A percentile compares a stretch with the other conserved stretches of the same genome.
These are phyloP conservation scores for Arnoldichthys spilopterus DNA, from an alignment of 2,797 vertebrate species.

Conservation along the genomic window DNA sequence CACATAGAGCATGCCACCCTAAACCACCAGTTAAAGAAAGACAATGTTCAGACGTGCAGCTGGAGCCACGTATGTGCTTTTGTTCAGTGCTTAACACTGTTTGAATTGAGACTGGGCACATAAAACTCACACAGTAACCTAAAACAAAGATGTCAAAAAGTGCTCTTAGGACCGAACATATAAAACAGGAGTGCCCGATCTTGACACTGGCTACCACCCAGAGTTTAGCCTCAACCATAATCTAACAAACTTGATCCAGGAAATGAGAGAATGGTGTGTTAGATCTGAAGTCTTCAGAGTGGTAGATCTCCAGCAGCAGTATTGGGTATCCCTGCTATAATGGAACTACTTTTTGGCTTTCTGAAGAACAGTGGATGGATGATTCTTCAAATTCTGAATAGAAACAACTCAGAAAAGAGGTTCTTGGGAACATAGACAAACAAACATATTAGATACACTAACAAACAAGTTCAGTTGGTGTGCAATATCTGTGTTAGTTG, in stretches of 20 bases:
- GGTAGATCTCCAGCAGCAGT: too few relatives aligned
- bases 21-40: constrained; percentile 21
- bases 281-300: too few relatives aligned
- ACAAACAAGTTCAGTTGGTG: too few relatives aligned
- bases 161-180: background rate
- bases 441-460: too few relatives aligned
- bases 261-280: too few relatives aligned
- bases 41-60: background rate
- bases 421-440: too few relatives aligned
- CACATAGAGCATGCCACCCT: constrained; percentile 8
- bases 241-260: too few relatives aligned
- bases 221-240: too few relatives aligned
- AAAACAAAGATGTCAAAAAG: background rate
- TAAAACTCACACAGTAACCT: background rate
- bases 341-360: background rate
- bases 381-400: background rate
- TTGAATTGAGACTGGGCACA: background rate
- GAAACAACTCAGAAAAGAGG: background rate
- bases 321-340: background rate
- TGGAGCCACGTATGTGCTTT: background rate
- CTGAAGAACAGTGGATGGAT: background rate
- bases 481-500: too few relatives aligned
- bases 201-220: too few relatives aligned
- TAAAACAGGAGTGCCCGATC: background rate
- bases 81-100: background rate